phyloP scores from a whole-genome alignment of 1,140 invertebrate genomes.

The Euura saliciscinereae region DNA sequence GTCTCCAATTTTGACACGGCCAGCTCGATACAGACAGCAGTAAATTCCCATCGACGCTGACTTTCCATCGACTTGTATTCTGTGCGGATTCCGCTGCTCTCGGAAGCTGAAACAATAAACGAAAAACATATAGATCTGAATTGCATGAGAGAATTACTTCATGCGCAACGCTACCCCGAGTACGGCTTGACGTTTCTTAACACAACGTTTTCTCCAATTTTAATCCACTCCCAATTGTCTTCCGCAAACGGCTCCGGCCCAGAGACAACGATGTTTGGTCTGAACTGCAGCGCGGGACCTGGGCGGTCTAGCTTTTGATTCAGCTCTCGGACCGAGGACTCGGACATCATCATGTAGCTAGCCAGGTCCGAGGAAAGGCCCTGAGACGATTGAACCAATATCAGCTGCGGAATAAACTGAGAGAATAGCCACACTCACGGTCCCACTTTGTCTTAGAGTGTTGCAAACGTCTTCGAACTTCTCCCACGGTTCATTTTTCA shows the following conservation, averaged over 20 bases:
- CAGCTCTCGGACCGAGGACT: constrained; percentile 51
- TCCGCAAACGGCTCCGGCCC: constrained; percentile 56
- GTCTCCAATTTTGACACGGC: constrained; percentile 44
- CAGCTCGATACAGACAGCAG: constrained; percentile 44
- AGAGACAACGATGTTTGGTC: constrained; percentile 59
- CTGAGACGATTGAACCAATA: constrained; percentile 32
- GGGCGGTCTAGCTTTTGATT: constrained; percentile 45
- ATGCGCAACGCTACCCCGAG: constrained; percentile 39
- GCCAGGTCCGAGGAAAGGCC: constrained; percentile 56
- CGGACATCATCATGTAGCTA: constrained; percentile 55
- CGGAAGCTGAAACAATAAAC: constrained; percentile 37
- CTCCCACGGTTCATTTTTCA: constrained; percentile 34
- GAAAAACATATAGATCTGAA: not conserved
- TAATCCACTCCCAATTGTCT: constrained; percentile 60
- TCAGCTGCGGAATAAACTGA: not conserved
- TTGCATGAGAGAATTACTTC: not conserved
- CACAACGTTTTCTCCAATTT: constrained; percentile 48
- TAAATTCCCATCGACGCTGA: constrained; percentile 46
- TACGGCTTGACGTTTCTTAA: constrained; percentile 54
- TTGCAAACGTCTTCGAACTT: constrained; percentile 37
- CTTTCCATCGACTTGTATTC: constrained; percentile 36
- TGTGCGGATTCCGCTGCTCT: constrained; percentile 29
- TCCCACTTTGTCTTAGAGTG: constrained; percentile 39
- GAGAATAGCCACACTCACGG: constrained; percentile 26
- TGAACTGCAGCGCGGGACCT: constrained; percentile 51